These are phyloP conservation scores for Apodemus agrarius DNA, from an alignment of 2,797 vertebrate genomes.

Conservation along the genomic window DNA sequence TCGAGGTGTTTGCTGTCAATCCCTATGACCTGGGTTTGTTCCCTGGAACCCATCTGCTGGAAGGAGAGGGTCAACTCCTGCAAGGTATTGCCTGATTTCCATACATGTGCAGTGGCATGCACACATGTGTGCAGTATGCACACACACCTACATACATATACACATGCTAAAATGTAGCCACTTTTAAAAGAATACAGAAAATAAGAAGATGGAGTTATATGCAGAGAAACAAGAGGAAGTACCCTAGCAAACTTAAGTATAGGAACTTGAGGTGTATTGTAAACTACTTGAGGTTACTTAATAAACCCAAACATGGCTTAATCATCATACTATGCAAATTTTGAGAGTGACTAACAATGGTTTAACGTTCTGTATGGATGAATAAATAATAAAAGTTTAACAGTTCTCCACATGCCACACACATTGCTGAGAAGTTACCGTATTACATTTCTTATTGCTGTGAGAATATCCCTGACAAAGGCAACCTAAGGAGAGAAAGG, in stretches of 20 bases:
- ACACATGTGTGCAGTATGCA: no score
- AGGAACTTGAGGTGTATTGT: not conserved
- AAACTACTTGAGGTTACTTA: constrained; percentile 33
- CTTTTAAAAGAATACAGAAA: not conserved
- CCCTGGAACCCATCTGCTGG: not conserved
- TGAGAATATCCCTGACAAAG: not conserved
- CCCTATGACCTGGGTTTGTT: not conserved
- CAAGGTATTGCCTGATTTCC: not conserved
- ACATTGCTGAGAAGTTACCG: not conserved
- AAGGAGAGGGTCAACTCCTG: not conserved
- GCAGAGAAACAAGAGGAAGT: not conserved
- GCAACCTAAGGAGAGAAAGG: not conserved
- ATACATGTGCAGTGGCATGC: not conserved
- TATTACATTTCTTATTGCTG: not conserved
- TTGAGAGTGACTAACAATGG: not conserved
- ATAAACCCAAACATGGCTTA: constrained; percentile 14
- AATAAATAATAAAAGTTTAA: constrained; percentile 15
- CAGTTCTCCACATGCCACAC: not conserved
- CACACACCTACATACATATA: not conserved
- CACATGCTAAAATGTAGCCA: not conserved
- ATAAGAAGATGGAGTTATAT: constrained; percentile 20
- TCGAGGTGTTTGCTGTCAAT: not conserved
- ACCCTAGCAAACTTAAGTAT: not conserved
- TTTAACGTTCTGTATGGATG: not conserved
- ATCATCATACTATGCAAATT: not conserved